Conservation (phyloP, 92 coral and sea anemone genomes). For the Pocillopora meandrina region DNA sequence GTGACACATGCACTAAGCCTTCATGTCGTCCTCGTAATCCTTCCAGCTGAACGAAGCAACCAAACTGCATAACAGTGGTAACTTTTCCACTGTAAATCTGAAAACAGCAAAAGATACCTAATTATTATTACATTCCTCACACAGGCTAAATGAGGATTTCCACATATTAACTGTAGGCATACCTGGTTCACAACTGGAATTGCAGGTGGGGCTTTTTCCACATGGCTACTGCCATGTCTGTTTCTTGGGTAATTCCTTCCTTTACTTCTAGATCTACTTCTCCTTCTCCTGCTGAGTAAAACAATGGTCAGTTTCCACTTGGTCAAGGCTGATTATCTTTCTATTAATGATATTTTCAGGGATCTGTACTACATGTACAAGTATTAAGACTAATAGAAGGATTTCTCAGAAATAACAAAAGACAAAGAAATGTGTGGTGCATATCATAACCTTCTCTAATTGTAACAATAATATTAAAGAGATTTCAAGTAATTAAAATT, state of each 20-base stretch:
- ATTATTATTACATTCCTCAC: neutral
- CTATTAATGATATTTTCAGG: too few species aligned
- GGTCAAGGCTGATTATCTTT: too few species aligned
- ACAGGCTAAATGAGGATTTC: neutral
- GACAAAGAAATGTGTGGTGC: too few species aligned
- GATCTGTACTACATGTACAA: too few species aligned
- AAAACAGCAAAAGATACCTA: neutral
- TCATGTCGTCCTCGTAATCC: slow-evolving; percentile 96
- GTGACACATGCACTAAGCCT: slow-evolving; percentile 96
- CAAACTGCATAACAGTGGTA: slow-evolving; percentile 98
- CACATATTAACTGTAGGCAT: neutral
- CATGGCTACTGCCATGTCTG: slow-evolving; percentile 64
- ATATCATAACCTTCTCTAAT: too few species aligned
- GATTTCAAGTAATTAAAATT: too few species aligned
- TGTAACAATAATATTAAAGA: too few species aligned
- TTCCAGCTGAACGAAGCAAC: slow-evolving; percentile 96
- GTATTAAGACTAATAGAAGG: too few species aligned
- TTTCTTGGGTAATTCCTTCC: slow-evolving; percentile 57
- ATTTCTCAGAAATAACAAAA: too few species aligned
- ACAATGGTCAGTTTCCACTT: neutral
- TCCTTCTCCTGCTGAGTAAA: slow-evolving; percentile 35
- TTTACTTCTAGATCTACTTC: slow-evolving; percentile 78
- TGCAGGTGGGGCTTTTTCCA: slow-evolving; percentile 86
- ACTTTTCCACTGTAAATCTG: slow-evolving; percentile 92
- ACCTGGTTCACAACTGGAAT: slow-evolving; percentile 89